Conservation (phyloP, 2,113 vertebrate species). For the Neopipo cinnamomea region DNA sequence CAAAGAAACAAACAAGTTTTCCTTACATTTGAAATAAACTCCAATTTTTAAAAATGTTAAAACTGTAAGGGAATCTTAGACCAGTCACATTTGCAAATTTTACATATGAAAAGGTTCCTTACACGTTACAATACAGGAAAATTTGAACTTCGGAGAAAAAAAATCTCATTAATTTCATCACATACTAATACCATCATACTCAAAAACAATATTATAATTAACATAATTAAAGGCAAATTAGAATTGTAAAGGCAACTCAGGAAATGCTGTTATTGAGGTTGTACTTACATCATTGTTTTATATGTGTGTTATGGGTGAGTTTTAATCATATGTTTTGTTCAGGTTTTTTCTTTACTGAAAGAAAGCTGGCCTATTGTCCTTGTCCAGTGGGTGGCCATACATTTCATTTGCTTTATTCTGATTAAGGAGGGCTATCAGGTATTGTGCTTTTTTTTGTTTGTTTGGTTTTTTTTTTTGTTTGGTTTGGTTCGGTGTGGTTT, state of each 20-base stretch:
- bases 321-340: background rate
- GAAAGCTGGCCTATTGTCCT: background rate
- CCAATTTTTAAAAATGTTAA: background rate
- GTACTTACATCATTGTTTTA: background rate
- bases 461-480: no score
- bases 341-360: background rate
- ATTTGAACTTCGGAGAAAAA: background rate
- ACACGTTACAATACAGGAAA: background rate
- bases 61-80: background rate
- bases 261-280: background rate
- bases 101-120: background rate
- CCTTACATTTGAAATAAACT: background rate
- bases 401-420: background rate
- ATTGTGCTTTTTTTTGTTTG: no score
- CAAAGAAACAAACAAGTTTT: accelerated
- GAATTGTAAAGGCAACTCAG: background rate
- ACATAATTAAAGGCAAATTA: background rate
- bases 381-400: background rate
- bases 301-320: background rate
- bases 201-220: background rate
- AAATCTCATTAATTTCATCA: background rate
- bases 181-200: background rate
- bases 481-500: background rate
- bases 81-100: background rate
- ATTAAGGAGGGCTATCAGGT: background rate